Base-by-base conservation (phyloP, 2,888 invertebrate species). In the Ethmia dodecea region DNA sequence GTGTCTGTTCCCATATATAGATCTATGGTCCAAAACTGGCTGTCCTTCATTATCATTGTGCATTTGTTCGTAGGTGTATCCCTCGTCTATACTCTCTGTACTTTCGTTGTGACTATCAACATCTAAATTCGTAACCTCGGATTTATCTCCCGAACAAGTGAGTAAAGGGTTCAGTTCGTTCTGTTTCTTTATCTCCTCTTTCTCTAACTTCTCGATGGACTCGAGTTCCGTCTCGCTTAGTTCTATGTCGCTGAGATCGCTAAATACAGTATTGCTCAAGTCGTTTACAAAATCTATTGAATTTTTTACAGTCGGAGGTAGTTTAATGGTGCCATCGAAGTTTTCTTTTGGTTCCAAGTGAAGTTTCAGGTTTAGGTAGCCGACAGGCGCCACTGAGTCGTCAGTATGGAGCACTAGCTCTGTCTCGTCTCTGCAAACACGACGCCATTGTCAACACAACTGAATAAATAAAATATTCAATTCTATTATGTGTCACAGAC, bases 381-480 rank as follows among this genome's bases (percentile, higher is more conserved):
- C 98, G 34, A 98, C 98, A 5, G 98, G 95, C 15, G 97, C 97
- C 62, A 99, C 92, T 2, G 94, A 92, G 87, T 98, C 97, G 57
- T 95, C 92, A 13, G 97, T 93, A 70, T 97, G 96, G 49, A 95
- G 90, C 38, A 98, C 91, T 56, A 93, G 89, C 87, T 97, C 95
- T 54, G 91, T 92, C 57, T 94, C 93, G 75, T 95, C 94, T 66
- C 95, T 95, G 83, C 47, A 45, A 52, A 49, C 43, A 33, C 18
- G 16, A 25, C 15, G 30, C 14, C 25, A 28, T 41, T 41, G 22
- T 22, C n/a, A n/a, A 22, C 22, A 22, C 35, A 37, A 35, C 38
- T 35, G 33, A 38, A 25, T 30, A 26, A 32, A 35, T 25, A 31
- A 12, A 16, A n/a, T n/a, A n/a, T n/a, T n/a, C n/a, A n/a, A n/a